Evolutionary conservation across 2,888 invertebrate species (phyloP), one percentile per base, ranked within the genome.

Genomic region (Rhimphoctona megacephalus): DNA sequence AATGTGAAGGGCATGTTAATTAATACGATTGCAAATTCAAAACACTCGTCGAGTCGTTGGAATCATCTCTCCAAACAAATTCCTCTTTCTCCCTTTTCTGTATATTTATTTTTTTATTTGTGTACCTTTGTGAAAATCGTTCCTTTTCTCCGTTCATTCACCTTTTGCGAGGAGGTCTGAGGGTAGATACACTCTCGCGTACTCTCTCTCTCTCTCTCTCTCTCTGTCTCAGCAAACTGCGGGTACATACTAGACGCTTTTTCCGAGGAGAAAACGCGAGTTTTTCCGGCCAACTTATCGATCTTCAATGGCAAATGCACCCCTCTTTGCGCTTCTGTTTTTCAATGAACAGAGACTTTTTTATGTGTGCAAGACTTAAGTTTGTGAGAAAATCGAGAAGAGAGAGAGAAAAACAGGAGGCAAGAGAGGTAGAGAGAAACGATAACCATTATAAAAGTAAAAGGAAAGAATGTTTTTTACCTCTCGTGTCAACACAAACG

Each of bases 211-310:
- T 57, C 25, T 54, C 54, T 22, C 22, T 54, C 81, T 36, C 22
- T 46, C 6, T 36, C 49, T 19, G 43, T 43, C 74, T 67, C 25
- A 61, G 76, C 76, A 77, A 77, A 77, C 82, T 82, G n/a, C 74
- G 25, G 22, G 22, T 36, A 66, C 61, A 77, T 33, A 57, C 74
- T 22, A 36, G 77, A 77, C 77, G 69, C 46, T 76, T 77, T 85
- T 72, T 77, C 81, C 36, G 19, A 61, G 78, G 70, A 52, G 82
- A 46, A 73, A 79, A 79, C 82, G 69, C 82, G 79, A 79, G 69
- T 69, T 79, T 79, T 85, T 85, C 79, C 79, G 82, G 74, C 78
- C 85, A 85, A 74, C 82, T 85, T 85, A 85, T 85, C 82, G 85
- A 85, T 85, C 85, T 85, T 79, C 78, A 77, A 85, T 81, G 73